Percentiles rank a stretch among this genome's conserved stretches.
Conservation (phyloP, 1,140 invertebrate genomes). For the Muscidifurax raptorellus region DNA sequence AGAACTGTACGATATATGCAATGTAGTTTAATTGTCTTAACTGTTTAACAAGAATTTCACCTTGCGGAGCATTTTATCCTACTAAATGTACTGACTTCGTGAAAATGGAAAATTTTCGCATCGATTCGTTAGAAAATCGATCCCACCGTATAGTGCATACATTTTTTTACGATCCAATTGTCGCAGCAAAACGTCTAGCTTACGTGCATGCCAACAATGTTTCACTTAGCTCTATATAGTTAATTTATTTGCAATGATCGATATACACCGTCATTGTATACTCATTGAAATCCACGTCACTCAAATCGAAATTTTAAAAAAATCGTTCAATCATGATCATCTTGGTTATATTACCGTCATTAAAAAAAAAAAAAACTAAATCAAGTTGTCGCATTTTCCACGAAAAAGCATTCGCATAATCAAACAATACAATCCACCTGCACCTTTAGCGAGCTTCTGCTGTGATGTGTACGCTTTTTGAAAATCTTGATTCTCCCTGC, state of each 20-base stretch:
- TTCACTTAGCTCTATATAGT: background rate
- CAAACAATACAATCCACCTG: background rate
- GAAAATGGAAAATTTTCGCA: background rate
- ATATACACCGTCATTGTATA: too few species aligned
- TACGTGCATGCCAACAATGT: background rate
- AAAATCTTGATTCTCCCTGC: constrained; percentile 17
- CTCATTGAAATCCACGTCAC: too few species aligned
- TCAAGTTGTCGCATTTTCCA: too few species aligned
- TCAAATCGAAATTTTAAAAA: too few species aligned
- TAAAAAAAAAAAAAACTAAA: too few species aligned
- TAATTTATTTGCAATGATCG: too few species aligned
- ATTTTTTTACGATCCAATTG: constrained; percentile 1
- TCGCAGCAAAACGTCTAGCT: background rate
- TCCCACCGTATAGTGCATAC: background rate
- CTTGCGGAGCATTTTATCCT: background rate
- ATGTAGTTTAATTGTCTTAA: too few species aligned
- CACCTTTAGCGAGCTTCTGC: background rate
- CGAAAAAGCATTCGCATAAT: too few species aligned
- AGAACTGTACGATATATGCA: background rate
- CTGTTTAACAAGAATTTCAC: background rate
- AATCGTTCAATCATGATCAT: too few species aligned
- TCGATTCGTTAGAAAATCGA: background rate
- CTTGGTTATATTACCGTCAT: too few species aligned
- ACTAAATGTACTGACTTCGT: background rate
- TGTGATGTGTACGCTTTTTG: constrained; percentile 19